Conservation (phyloP, 2,888 invertebrate genomes). For the Eilema depressum region DNA sequence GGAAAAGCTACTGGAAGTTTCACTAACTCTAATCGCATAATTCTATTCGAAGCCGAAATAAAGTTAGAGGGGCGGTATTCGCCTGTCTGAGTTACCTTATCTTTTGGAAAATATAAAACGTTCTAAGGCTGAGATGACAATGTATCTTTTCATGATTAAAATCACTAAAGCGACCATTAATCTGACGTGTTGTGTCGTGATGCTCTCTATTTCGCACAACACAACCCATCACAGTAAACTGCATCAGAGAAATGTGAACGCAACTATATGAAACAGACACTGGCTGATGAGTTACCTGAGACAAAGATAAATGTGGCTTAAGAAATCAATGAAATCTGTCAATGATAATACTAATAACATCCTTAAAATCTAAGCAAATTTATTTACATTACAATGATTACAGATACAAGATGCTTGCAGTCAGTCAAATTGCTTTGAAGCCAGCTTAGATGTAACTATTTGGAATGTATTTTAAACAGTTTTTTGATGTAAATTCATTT, state of each 20-base stretch:
- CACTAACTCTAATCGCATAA: neutral
- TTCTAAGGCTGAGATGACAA: neutral
- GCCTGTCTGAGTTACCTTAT: neutral
- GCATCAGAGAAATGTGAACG: no score
- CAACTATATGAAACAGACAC: no score
- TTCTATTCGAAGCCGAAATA: neutral
- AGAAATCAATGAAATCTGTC: constrained; percentile 40
- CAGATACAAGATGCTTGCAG: constrained; percentile 49
- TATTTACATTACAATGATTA: constrained; percentile 54
- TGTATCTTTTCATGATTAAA: neutral
- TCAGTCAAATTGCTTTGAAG: constrained; percentile 55
- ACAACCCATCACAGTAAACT: no score
- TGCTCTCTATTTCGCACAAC: no score
- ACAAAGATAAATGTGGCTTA: no score
- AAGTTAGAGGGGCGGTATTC: neutral
- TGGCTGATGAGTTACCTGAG: no score
- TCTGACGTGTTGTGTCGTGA: no score
- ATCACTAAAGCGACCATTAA: no score
- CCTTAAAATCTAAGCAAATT: constrained; percentile 50
- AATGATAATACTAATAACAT: constrained; percentile 43
- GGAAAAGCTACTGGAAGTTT: neutral
- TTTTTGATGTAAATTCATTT: neutral
- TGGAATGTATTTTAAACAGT: neutral
- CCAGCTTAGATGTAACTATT: constrained; percentile 24
- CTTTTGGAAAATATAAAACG: neutral